phyloP scores from a whole-genome alignment of 2,888 invertebrate genomes.

The Synergus gifuensis region DNA sequence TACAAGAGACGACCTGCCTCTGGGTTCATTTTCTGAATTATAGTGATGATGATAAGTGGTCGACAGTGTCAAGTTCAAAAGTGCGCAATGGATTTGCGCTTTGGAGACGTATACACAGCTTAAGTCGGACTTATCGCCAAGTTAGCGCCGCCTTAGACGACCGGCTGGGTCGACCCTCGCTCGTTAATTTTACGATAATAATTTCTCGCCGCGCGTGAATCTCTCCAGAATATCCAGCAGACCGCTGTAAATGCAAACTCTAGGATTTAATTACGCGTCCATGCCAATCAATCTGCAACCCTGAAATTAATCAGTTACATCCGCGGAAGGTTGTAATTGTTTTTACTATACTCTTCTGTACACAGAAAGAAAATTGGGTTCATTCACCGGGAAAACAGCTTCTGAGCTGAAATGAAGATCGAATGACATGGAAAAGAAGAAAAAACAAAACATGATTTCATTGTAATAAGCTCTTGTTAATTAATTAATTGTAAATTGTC shows the following conservation, averaged over 20 bases:
- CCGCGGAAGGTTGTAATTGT: background rate
- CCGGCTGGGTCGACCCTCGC: slow-evolving; percentile 47
- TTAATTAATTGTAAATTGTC: too few species aligned
- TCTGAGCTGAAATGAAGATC: too few species aligned
- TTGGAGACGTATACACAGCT: slow-evolving; percentile 12
- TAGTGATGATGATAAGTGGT: slow-evolving; percentile 39
- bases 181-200: slow-evolving; percentile 55
- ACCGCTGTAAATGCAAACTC: slow-evolving; percentile 40
- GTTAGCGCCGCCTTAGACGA: slow-evolving; percentile 42
- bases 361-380: background rate
- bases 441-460: slow-evolving; percentile 50
- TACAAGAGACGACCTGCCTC: background rate
- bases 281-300: slow-evolving; percentile 47
- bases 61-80: slow-evolving; percentile 39
- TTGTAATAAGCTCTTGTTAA: slow-evolving; percentile 44
- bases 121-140: slow-evolving; percentile 39
- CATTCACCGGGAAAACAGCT: background rate
- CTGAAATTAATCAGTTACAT: slow-evolving; percentile 44
- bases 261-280: slow-evolving; percentile 51
- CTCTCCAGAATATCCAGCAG: slow-evolving; percentile 47
- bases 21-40: slow-evolving; percentile 30
- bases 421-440: too few species aligned
- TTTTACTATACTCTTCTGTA: background rate
- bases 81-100: slow-evolving; percentile 17
- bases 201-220: slow-evolving; percentile 54